Base-by-base conservation (phyloP, 2,113 vertebrate genomes). In the Channa maculata region DNA sequence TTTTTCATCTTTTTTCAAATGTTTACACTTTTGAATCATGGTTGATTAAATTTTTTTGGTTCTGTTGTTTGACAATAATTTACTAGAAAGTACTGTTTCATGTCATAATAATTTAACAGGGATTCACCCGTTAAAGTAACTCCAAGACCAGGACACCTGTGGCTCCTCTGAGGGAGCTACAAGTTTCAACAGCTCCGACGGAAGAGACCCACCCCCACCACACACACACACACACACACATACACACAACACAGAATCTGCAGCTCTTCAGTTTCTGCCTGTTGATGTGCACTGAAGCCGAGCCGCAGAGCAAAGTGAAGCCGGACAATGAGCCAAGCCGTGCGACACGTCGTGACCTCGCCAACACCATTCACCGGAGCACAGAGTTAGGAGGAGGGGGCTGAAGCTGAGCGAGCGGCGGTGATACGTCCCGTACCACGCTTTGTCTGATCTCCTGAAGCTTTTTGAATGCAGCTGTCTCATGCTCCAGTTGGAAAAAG, bases 381-480 rank as follows among this genome's bases (percentile, higher is more conserved):
- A 45, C 72, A 50, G 36, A 37, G 58, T 34, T 48, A 38, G 79
- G 51, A 9, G 69, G 69, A 46, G 24, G 24, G 48, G 0, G 11
- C 49, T 2, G 4, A 1, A 6, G 44, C 49, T 37, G 71, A 79
- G 59, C 71, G 6, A 2, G 6, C 0, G 11, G 44, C 15, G 51
- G 13, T 15, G 2, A 24, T 2, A 5, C 5, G 24, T 15, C 58
- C 49, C 15, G 12, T 12, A 54, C 41, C 1, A 61, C 6, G 1
- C 48, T 71, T 70, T 64, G 64, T 8, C 64, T 79, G 68, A 67
- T 74, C 67, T 70, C 41, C 33, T 50, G 11, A 0, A 36, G 63
- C 37, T 64, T 61, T 73, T 55, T 34, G 34, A 67, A 34, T 71
- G 68, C 49, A 74, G 33, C 65, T 9, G 38, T 65, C 53, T 73